Conservation (phyloP, 2,113 vertebrate species). For the Petroica traversi region DNA sequence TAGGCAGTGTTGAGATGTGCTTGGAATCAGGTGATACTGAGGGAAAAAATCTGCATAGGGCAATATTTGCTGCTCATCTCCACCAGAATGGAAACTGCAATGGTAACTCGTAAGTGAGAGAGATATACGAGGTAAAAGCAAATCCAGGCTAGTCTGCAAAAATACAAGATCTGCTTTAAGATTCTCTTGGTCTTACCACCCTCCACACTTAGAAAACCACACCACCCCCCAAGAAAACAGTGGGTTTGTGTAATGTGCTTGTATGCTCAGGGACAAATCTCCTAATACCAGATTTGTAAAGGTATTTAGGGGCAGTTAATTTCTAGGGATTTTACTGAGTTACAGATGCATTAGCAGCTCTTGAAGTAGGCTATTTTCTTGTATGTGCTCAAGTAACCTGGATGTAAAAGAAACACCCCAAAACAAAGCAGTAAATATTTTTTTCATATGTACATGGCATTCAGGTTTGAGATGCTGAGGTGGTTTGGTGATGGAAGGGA, state of each 20-base stretch:
- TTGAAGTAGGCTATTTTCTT: background rate
- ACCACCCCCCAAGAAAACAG: background rate
- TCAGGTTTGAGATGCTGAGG: background rate
- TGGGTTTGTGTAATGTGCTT: background rate
- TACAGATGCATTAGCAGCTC: background rate
- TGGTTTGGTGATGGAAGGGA: background rate
- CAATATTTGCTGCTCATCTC: background rate
- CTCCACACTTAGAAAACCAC: background rate
- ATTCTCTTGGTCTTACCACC: background rate
- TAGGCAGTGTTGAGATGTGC: background rate
- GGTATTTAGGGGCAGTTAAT: background rate
- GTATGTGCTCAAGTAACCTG: background rate
- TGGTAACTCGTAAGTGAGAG: background rate
- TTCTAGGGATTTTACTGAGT: background rate
- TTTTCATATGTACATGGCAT: background rate
- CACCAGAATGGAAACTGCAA: background rate
- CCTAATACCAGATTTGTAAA: background rate
- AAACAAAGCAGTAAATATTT: background rate
- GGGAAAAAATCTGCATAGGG: background rate
- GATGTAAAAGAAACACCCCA: background rate
- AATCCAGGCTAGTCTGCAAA: background rate
- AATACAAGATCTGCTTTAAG: background rate
- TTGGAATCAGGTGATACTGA: background rate
- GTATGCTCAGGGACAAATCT: background rate
- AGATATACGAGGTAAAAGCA: background rate